Conservation (phyloP, 1,140 invertebrate genomes). For the Argopecten irradians region DNA sequence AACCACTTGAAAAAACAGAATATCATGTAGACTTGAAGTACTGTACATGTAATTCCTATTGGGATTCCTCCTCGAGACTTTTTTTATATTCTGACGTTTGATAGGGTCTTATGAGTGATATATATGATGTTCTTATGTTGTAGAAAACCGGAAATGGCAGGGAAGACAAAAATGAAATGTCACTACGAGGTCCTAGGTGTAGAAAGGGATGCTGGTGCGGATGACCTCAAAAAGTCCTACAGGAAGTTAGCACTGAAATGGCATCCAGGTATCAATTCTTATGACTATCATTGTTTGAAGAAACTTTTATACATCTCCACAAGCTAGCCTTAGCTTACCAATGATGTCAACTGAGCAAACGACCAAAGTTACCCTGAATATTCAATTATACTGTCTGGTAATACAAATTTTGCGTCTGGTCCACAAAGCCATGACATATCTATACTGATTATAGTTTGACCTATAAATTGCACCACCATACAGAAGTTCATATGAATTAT, state of each 20-base stretch:
- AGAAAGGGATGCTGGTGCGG: constrained; percentile 83
- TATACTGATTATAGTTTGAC: not conserved
- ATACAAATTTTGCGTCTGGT: too few relatives aligned
- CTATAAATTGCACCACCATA: not conserved
- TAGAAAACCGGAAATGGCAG: constrained; percentile 27
- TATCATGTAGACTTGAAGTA: too few relatives aligned
- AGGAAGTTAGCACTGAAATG: constrained; percentile 90
- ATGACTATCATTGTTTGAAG: not conserved
- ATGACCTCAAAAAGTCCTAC: constrained; percentile 94
- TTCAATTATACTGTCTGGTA: not conserved
- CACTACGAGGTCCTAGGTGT: constrained; percentile 93
- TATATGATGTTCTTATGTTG: constrained; percentile 1
- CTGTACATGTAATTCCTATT: too few relatives aligned
- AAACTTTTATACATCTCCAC: too few relatives aligned
- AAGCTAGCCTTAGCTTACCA: too few relatives aligned
- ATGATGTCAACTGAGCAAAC: not conserved
- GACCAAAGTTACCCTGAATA: not conserved
- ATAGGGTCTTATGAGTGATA: too few relatives aligned
- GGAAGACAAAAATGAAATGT: constrained; percentile 76
- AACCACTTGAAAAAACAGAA: too few relatives aligned
- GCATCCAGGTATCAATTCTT: constrained; percentile 84
- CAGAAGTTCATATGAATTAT: not conserved
- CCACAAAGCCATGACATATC: not conserved
- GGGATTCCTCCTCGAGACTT: too few relatives aligned
- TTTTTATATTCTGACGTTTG: too few relatives aligned